These are phyloP conservation scores for Panulirus ornatus DNA, from an alignment of 1,140 invertebrate genomes.

Conservation along the genomic window DNA sequence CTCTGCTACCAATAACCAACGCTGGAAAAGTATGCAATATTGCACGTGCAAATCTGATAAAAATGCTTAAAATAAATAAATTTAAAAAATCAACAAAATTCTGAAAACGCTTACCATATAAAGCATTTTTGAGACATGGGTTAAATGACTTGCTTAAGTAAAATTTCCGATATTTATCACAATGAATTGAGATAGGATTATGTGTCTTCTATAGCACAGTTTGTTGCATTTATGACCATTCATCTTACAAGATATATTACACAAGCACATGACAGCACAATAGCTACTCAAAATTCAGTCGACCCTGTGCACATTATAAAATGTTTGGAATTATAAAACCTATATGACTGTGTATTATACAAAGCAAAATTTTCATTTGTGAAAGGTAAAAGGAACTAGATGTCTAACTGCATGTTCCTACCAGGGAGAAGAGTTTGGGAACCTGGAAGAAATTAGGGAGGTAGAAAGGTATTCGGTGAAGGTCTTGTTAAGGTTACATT, in stretches of 20 bases:
- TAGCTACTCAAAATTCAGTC: constrained; percentile 61
- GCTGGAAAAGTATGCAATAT: constrained; percentile 59
- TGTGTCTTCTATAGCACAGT: constrained; percentile 37
- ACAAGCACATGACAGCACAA: constrained; percentile 68
- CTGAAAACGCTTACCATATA: constrained; percentile 55
- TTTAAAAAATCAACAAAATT: constrained; percentile 33
- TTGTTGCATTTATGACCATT: constrained; percentile 57
- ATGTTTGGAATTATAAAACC: constrained; percentile 65
- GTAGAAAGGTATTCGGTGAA: constrained; percentile 59
- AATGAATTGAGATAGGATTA: constrained; percentile 45
- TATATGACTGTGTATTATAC: constrained; percentile 68
- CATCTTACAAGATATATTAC: constrained; percentile 65
- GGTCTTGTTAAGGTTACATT: constrained; percentile 34
- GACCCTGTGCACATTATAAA: constrained; percentile 65
- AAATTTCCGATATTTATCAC: constrained; percentile 49
- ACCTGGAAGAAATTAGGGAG: constrained; percentile 59
- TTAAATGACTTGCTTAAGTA: constrained; percentile 50
- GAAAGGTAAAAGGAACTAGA: constrained; percentile 60
- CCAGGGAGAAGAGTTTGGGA: constrained; percentile 54
- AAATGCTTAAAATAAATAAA: constrained; percentile 33
- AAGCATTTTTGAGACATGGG: constrained; percentile 50
- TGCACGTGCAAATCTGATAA: constrained; percentile 65
- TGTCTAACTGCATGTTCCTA: constrained; percentile 59
- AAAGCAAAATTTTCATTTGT: constrained; percentile 56
- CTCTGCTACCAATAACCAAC: constrained; percentile 41